Base-by-base conservation (phyloP, 2,113 vertebrate genomes). In the Pan paniscus region DNA sequence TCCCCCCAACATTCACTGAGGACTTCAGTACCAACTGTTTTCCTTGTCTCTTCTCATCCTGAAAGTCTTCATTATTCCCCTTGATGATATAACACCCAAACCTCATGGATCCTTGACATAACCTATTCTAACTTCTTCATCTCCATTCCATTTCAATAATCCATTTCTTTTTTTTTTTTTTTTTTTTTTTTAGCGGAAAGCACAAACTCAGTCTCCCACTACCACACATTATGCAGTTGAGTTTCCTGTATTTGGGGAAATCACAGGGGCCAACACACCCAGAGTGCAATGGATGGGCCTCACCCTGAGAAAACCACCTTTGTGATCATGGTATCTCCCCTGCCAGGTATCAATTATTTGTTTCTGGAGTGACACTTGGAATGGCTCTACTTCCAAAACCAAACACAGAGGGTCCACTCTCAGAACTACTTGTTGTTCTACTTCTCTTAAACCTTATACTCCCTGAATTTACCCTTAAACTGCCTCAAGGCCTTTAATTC, bases 21-120 rank as follows among this genome's bases (percentile, higher is more conserved):
- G 67, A 93, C 82, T 95, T 93, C 43, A 73, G 48, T 61, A 97
- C 61, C 18, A 82, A 70, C 38, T 48, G 18, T 64, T 96, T 91
- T 84, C 40, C 25, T 88, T 93, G 87, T 17, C 8, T 48, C 70
- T 68, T 88, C 81, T 91, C 38, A 55, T 86, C 18, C 40, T 73
- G 38, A 96, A 86, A 96, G 57, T 8, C 50, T 90, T 95, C 73
- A 61, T 55, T 86, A 79, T 67, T 16, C 35, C 16, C 59, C 84
- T 38, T 96, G 70, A 94, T 67, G 64, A 86, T 92, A 23, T 97
- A 96, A 92, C 6, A 55, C 55, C 18, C 64, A 94, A 90, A 94
- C 3, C 35, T 85, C 59, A 88, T 7, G 89, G 32, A 7, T 61
- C 48, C 57, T 89, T 67, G 72, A 78, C 52, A 89, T 72, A 82